Conservation (phyloP, 2,888 invertebrate genomes). For the Aproaerema taeniolella region DNA sequence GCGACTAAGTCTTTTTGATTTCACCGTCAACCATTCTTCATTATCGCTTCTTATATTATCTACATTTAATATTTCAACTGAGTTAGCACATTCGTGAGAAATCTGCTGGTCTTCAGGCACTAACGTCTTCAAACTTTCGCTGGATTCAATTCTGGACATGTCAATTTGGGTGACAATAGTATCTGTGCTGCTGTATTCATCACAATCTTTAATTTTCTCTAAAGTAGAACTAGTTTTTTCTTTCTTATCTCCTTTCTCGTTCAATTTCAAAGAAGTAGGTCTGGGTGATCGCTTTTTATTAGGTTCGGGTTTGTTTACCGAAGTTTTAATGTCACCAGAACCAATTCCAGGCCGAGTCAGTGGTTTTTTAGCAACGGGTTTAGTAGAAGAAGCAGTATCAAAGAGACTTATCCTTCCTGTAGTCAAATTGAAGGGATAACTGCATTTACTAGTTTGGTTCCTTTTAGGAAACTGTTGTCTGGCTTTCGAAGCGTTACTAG, state of each 20-base stretch:
- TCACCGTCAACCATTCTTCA: constrained; percentile 95
- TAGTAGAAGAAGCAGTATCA: constrained; percentile 39
- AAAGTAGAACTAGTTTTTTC: constrained; percentile 38
- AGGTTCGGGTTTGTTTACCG: constrained; percentile 38
- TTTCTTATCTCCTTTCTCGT: constrained; percentile 47
- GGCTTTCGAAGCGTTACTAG: constrained; percentile 37
- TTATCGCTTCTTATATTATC: constrained; percentile 56
- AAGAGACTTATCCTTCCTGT: constrained; percentile 67
- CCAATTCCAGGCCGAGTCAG: constrained; percentile 41
- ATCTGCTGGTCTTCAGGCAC: constrained; percentile 55
- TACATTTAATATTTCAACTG: constrained; percentile 69
- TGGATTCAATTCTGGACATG: constrained; percentile 66
- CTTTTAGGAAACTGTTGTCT: constrained; percentile 45
- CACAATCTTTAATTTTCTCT: constrained; percentile 51
- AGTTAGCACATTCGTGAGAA: constrained; percentile 48
- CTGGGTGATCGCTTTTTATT: constrained; percentile 48
- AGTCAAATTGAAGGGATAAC: constrained; percentile 71
- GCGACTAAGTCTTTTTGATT: constrained; percentile 80
- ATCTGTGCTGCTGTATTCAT: constrained; percentile 75
- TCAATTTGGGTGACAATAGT: constrained; percentile 70
- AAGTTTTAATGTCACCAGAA: constrained; percentile 48
- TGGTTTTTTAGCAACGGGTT: constrained; percentile 37
- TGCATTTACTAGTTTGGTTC: constrained; percentile 59
- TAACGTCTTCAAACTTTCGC: constrained; percentile 66
- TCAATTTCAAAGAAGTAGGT: constrained; percentile 51